Percentiles rank a stretch among this genome's conserved stretches.
These are phyloP conservation scores for Drosophila sp. DNA, from an alignment of 1,140 invertebrate species.

Conservation along the genomic window DNA sequence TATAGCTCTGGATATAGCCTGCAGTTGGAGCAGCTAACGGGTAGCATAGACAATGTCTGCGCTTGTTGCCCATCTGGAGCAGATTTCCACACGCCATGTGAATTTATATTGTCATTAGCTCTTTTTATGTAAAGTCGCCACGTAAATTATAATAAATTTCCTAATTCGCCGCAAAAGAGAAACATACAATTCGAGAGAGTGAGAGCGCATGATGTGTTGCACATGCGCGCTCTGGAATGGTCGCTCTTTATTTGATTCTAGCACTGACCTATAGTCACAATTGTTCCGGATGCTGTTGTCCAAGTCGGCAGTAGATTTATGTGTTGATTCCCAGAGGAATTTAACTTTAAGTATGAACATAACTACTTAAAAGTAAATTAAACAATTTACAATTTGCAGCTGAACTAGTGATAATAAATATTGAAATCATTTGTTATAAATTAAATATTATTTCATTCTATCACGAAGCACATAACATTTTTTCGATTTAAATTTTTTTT, in stretches of 20 bases:
- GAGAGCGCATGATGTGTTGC: slow-evolving; percentile 4
- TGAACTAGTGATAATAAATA: too few species aligned
- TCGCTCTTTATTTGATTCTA: slow-evolving; percentile 41
- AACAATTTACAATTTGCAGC: too few species aligned
- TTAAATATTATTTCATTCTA: too few species aligned
- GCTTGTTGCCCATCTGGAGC: slow-evolving; percentile 60
- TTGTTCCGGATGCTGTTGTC: slow-evolving; percentile 53
- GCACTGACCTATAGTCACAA: slow-evolving; percentile 63
- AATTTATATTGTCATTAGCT: slow-evolving; percentile 82
- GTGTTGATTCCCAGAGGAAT: too few species aligned
- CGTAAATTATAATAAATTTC: slow-evolving; percentile 71
- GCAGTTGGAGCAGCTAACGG: slow-evolving; percentile 9
- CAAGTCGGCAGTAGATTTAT: slow-evolving; percentile 9
- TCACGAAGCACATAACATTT: too few species aligned
- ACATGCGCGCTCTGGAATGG: slow-evolving; percentile 59
- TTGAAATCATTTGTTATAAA: too few species aligned
- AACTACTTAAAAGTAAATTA: too few species aligned
- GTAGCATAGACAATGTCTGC: slow-evolving; percentile 38
- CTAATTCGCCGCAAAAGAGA: slow-evolving; percentile 62
- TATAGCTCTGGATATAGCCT: neutral
- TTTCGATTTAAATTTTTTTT: too few species aligned
- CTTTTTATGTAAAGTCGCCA: slow-evolving; percentile 64
- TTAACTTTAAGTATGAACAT: too few species aligned
- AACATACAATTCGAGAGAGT: neutral
- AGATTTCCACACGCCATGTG: slow-evolving; percentile 53